Percentiles rank a stretch among this genome's conserved stretches.
Evolutionary conservation across 2,113 vertebrate genomes (phyloP).

Genomic region (Thinocorus orbignyianus): DNA sequence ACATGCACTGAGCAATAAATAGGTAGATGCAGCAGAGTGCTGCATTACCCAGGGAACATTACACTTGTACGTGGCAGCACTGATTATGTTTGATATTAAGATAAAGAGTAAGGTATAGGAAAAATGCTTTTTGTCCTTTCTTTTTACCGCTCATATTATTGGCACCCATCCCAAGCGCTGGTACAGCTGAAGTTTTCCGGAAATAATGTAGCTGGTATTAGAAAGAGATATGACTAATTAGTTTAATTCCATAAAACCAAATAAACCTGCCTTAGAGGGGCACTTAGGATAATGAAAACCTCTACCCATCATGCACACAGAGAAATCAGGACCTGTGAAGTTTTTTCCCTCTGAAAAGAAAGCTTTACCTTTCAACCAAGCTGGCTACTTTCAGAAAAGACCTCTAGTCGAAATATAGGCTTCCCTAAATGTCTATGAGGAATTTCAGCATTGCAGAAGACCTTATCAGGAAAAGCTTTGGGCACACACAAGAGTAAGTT

Average conservation of each 20-base stretch:
- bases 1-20: conserved; percentile 50
- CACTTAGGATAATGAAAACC: conserved; percentile 31
- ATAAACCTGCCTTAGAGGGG: conserved; percentile 46
- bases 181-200: neutral
- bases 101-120: conserved; percentile 23
- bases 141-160: conserved; percentile 15
- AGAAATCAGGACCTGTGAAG: neutral
- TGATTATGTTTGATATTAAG: conserved; percentile 66
- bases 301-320: neutral
- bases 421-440: neutral
- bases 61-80: conserved; percentile 36
- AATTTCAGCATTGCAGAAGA: neutral
- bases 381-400: neutral
- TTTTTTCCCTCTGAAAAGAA: neutral
- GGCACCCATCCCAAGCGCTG: neutral
- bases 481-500: neutral
- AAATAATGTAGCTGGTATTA: neutral
- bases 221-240: conserved; percentile 42
- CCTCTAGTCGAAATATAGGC: neutral
- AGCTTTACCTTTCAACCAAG: neutral
- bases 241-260: conserved; percentile 29
- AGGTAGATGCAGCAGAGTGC: conserved; percentile 28
- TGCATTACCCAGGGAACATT: conserved; percentile 63
- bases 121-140: conserved; percentile 34
- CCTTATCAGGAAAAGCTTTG: neutral